These are phyloP conservation scores for Echinops telfairi DNA, from an alignment of 2,113 vertebrate species.

Conservation along the genomic window DNA sequence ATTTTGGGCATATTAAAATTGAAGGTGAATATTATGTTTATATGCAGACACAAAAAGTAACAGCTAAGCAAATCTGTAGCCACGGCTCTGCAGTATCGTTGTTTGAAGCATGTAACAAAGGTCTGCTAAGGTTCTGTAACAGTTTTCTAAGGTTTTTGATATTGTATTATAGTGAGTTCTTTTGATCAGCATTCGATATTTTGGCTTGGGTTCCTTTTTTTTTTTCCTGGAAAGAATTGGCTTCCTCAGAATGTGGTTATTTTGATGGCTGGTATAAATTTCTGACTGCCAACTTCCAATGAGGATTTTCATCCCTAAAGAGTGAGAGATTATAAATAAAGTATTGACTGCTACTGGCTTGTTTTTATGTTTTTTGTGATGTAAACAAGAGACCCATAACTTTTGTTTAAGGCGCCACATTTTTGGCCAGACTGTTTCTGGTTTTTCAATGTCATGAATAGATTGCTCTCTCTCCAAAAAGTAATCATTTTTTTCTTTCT, in stretches of 20 bases:
- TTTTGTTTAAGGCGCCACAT: constrained; percentile 22
- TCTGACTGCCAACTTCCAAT: background rate
- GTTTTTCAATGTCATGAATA: constrained; percentile 16
- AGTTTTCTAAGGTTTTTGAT: background rate
- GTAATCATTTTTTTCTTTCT: constrained; percentile 28
- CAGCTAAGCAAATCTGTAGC: background rate
- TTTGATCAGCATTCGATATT: background rate
- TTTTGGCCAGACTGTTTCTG: background rate
- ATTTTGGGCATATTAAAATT: background rate
- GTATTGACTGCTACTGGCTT: background rate
- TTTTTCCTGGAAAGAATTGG: background rate
- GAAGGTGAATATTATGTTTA: background rate
- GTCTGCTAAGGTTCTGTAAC: background rate
- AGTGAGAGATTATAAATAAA: background rate
- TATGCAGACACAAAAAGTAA: background rate
- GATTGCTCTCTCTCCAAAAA: background rate
- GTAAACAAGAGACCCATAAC: background rate
- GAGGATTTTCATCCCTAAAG: background rate
- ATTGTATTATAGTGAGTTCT: background rate
- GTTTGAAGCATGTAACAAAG: background rate
- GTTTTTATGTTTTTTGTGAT: background rate
- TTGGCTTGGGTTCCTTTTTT: constrained; percentile 15
- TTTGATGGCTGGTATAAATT: background rate
- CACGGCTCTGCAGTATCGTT: background rate
- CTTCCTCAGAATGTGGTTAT: background rate